These are phyloP conservation scores for Peromyscus nudipes DNA, from an alignment of 2,797 vertebrate species.

Conservation along the genomic window DNA sequence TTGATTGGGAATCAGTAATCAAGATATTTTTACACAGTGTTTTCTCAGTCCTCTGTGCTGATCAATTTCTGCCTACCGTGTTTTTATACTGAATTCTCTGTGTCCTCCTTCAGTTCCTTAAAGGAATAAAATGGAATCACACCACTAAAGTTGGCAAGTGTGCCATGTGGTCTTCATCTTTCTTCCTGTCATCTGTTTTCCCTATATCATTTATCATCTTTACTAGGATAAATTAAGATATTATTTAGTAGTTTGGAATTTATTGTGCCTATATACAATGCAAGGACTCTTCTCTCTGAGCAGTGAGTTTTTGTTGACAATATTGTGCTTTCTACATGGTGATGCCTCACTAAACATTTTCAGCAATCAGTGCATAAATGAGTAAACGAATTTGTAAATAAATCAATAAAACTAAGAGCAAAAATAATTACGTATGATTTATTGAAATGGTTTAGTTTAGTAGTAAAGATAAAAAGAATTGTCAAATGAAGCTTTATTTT, in stretches of 20 bases:
- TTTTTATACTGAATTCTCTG: neutral
- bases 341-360: neutral
- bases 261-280: neutral
- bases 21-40: neutral
- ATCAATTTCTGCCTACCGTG: neutral
- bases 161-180: neutral
- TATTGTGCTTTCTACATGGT: neutral
- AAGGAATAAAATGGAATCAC: neutral
- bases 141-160: neutral
- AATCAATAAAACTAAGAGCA: neutral
- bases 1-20: neutral
- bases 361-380: neutral
- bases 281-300: neutral
- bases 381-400: neutral
- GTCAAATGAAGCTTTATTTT: neutral
- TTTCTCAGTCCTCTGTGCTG: neutral
- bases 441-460: neutral
- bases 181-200: neutral
- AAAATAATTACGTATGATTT: neutral
- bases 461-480: neutral
- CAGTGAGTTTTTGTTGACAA: neutral
- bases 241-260: neutral
- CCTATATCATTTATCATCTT: neutral
- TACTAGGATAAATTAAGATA: neutral
- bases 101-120: neutral